These are phyloP conservation scores for Gobionotothen gibberifrons DNA, from an alignment of 2,797 vertebrate genomes.

Conservation along the genomic window DNA sequence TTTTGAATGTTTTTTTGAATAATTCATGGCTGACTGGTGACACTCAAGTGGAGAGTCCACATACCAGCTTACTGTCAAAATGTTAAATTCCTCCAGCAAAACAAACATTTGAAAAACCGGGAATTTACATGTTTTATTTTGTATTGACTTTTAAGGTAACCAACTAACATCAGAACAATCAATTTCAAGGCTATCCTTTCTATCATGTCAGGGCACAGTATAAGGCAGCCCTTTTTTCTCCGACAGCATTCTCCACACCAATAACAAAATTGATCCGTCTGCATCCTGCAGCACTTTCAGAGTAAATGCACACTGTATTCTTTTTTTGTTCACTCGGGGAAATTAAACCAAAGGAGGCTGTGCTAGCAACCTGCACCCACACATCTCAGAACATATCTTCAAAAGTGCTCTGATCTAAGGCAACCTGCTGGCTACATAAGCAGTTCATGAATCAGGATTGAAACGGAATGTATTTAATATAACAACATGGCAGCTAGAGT, in stretches of 20 bases:
- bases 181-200: conserved; percentile 26
- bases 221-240: conserved; percentile 7
- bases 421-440: conserved; percentile 44
- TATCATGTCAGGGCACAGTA: conserved; percentile 30
- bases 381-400: conserved; percentile 41
- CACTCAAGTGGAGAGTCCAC: conserved; percentile 51
- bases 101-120: conserved; percentile 6
- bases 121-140: background rate
- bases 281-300: conserved; percentile 60
- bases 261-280: conserved; percentile 71
- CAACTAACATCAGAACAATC: conserved; percentile 16
- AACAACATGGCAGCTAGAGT: conserved; percentile 18
- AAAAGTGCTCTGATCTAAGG: conserved; percentile 42
- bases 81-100: conserved; percentile 50
- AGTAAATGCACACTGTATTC: conserved; percentile 75
- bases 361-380: conserved; percentile 40
- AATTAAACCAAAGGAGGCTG: conserved; percentile 66
- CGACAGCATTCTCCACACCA: conserved; percentile 50
- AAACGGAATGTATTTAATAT: conserved; percentile 15
- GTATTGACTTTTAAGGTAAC: conserved; percentile 3
- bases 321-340: conserved; percentile 47
- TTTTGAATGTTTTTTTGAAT: conserved; percentile 70
- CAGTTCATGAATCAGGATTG: conserved; percentile 34
- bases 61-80: conserved; percentile 48
- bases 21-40: conserved; percentile 62